A percentile compares a stretch with the other conserved stretches of the same genome.
Evolutionary conservation across 2,888 invertebrate genomes (phyloP).

Genomic region (Deroplatys truncata): DNA sequence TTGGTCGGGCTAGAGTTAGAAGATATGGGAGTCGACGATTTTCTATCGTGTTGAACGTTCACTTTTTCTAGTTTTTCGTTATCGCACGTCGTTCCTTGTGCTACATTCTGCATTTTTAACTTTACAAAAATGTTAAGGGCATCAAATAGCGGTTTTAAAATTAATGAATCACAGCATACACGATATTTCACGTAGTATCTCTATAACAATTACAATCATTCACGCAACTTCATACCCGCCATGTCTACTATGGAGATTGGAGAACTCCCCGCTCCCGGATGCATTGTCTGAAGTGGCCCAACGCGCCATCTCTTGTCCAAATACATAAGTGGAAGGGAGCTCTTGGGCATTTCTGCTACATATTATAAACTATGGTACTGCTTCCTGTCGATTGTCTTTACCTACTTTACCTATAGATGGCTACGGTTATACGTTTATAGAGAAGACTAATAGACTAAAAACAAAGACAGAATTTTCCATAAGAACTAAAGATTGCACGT

Average conservation of each 20-base stretch:
- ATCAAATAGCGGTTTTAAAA: slow-evolving; percentile 43
- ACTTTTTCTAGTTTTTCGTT: slow-evolving; percentile 77
- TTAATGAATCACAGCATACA: slow-evolving; percentile 41
- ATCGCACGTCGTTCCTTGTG: slow-evolving; percentile 70
- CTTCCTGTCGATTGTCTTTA: not conserved
- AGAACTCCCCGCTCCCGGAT: slow-evolving; percentile 60
- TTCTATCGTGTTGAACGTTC: slow-evolving; percentile 54
- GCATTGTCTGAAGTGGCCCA: slow-evolving; percentile 43
- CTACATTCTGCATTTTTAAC: slow-evolving; percentile 90
- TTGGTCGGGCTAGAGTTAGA: slow-evolving; percentile 77
- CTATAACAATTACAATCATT: slow-evolving; percentile 46
- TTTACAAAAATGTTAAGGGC: slow-evolving; percentile 55
- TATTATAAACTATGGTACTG: not conserved
- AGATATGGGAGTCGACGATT: slow-evolving; percentile 78
- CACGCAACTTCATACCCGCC: slow-evolving; percentile 63
- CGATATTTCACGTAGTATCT: slow-evolving; percentile 39
- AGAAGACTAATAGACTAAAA: too few species aligned
- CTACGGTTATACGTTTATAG: too few species aligned
- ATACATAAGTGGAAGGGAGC: not conserved
- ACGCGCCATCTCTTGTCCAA: slow-evolving; percentile 18
- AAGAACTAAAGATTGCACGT: too few species aligned
- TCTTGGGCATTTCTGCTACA: not conserved
- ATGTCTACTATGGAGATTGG: slow-evolving; percentile 66
- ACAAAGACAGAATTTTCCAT: too few species aligned
- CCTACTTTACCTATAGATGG: too few species aligned